Percentiles rank a stretch among this genome's conserved stretches.
Evolutionary conservation across 2,888 invertebrate genomes (phyloP).

Genomic region (Nephrotoma flavescens): DNA sequence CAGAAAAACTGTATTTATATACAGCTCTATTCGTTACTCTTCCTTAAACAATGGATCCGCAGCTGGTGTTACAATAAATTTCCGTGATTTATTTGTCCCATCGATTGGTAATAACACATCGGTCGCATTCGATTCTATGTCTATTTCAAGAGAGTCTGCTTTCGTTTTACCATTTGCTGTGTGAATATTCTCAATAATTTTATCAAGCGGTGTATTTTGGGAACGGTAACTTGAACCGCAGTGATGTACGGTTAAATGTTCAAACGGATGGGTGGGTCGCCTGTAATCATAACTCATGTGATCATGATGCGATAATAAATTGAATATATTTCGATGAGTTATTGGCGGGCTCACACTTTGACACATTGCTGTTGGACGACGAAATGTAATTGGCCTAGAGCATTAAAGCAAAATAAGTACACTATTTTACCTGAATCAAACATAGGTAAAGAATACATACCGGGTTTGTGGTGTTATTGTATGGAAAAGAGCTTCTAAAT

Average conservation of each 20-base stretch:
- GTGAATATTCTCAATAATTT: slow-evolving; percentile 6
- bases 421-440: not conserved
- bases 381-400: not conserved
- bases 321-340: not conserved
- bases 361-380: not conserved
- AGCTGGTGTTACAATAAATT: slow-evolving; percentile 18
- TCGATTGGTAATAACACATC: not conserved
- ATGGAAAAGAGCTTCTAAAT: slow-evolving; percentile 15
- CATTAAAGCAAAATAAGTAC: not conserved
- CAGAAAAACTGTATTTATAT: not conserved
- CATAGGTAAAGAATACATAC: not conserved
- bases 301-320: slow-evolving; percentile 9
- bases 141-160: slow-evolving; percentile 2
- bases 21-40: not conserved
- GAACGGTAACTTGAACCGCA: not conserved
- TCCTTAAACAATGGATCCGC: not conserved
- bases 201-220: slow-evolving; percentile 6
- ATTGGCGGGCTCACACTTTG: not conserved
- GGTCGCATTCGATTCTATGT: not conserved
- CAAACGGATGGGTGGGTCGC: not conserved
- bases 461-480: not conserved
- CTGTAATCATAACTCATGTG: not conserved
- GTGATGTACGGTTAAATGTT: slow-evolving; percentile 4
- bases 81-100: slow-evolving; percentile 9
- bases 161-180: slow-evolving; percentile 7